phyloP scores from a whole-genome alignment of 2,888 invertebrate genomes.

The Psococerastis gibbosa region DNA sequence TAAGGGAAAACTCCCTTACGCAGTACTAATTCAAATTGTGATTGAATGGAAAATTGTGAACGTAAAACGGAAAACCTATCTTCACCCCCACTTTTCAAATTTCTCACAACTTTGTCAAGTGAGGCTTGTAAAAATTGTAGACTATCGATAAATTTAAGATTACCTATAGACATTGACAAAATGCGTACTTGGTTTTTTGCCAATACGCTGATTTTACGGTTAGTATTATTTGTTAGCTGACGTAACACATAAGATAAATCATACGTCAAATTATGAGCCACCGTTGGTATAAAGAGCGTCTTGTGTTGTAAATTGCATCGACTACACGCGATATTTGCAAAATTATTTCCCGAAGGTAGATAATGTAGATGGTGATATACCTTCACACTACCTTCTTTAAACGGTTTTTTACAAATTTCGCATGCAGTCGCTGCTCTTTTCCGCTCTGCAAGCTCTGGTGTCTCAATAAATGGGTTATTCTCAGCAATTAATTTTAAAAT shows the following conservation, averaged over 20 bases:
- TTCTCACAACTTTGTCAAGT: not conserved
- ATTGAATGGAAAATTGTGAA: too few species aligned
- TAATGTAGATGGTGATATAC: not conserved
- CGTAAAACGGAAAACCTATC: not conserved
- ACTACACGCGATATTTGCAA: too few species aligned
- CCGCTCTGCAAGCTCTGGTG: not conserved
- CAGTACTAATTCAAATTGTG: slow-evolving; percentile 1
- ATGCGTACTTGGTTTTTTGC: not conserved
- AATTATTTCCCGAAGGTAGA: too few species aligned
- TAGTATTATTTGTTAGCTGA: too few species aligned
- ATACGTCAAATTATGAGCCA: too few species aligned
- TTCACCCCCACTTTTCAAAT: not conserved
- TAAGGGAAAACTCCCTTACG: slow-evolving; percentile 16
- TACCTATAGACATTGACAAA: not conserved
- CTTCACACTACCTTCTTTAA: not conserved
- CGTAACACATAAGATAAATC: too few species aligned
- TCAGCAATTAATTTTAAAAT: too few species aligned
- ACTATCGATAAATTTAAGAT: too few species aligned
- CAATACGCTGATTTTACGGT: not conserved
- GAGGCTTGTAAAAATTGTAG: not conserved
- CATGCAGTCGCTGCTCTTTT: not conserved
- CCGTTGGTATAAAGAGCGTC: too few species aligned
- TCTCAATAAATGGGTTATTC: not conserved
- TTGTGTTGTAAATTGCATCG: too few species aligned
- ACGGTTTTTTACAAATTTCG: not conserved